phyloP scores from a whole-genome alignment of 2,113 vertebrate genomes.

The Dipodomys ordii region DNA sequence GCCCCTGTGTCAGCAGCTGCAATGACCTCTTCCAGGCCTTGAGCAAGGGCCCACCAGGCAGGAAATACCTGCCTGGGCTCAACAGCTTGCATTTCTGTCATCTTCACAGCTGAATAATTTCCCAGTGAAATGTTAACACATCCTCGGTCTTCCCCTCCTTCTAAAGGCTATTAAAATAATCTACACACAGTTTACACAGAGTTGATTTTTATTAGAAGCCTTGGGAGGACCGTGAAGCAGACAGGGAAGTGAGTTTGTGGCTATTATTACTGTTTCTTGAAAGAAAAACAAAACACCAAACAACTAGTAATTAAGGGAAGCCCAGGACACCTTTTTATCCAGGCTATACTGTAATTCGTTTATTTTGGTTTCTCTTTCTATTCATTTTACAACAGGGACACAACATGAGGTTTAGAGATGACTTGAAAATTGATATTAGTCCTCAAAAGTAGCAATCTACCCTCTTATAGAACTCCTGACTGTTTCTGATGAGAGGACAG shows the following conservation, averaged over 20 bases:
- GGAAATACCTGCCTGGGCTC: slow-evolving; percentile 35
- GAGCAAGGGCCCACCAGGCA: background rate
- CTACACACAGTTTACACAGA: slow-evolving; percentile 25
- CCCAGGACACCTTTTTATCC: background rate
- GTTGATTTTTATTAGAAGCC: slow-evolving; percentile 20
- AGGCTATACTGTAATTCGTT: background rate
- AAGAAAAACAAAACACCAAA: background rate
- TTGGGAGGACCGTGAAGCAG: background rate
- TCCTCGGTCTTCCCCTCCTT: background rate
- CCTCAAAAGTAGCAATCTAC: slow-evolving; percentile 33
- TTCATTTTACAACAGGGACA: slow-evolving; percentile 7
- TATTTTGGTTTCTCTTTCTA: slow-evolving; percentile 56
- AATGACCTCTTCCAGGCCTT: background rate
- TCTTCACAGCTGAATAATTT: background rate
- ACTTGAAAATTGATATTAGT: background rate
- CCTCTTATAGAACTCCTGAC: background rate
- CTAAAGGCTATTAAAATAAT: slow-evolving; percentile 13
- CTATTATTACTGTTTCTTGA: background rate
- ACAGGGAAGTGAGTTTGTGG: background rate
- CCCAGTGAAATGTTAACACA: background rate
- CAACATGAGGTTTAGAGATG: background rate
- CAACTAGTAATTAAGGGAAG: slow-evolving; percentile 12
- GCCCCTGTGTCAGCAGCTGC: background rate
- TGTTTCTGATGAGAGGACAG: background rate
- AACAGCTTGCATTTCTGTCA: slow-evolving; percentile 36